Evolutionary conservation across 2,113 vertebrate species (phyloP).

Genomic region (Ginglymostoma cirratum): DNA sequence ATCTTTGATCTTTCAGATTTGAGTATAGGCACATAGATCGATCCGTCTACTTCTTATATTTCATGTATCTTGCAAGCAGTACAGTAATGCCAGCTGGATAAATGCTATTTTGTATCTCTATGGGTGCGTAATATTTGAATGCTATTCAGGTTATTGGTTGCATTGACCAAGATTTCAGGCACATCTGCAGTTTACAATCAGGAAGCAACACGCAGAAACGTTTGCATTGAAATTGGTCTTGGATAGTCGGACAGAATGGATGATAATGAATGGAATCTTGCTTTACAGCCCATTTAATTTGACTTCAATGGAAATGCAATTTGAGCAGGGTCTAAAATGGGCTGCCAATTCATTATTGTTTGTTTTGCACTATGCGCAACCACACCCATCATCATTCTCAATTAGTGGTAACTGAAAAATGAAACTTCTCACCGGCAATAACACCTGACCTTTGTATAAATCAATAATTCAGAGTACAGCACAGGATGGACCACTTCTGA

Average conservation of each 20-base stretch:
- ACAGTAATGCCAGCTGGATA: neutral
- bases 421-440: neutral
- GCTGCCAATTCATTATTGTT: neutral
- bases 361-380: neutral
- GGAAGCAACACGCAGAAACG: neutral
- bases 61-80: neutral
- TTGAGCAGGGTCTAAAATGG: neutral
- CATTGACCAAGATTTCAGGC: neutral
- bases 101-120: neutral
- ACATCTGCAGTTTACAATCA: neutral
- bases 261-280: neutral
- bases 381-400: neutral
- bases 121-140: neutral
- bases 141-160: neutral
- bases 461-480: neutral
- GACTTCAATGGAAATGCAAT: neutral
- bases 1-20: neutral
- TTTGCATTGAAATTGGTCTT: neutral
- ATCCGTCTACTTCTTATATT: neutral
- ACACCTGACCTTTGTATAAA: neutral
- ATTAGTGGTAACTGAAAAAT: neutral
- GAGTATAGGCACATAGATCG: neutral
- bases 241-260: neutral
- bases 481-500: neutral
- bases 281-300: neutral